These are phyloP conservation scores for Percina caprodes DNA, from an alignment of 2,113 vertebrate species.

Conservation along the genomic window DNA sequence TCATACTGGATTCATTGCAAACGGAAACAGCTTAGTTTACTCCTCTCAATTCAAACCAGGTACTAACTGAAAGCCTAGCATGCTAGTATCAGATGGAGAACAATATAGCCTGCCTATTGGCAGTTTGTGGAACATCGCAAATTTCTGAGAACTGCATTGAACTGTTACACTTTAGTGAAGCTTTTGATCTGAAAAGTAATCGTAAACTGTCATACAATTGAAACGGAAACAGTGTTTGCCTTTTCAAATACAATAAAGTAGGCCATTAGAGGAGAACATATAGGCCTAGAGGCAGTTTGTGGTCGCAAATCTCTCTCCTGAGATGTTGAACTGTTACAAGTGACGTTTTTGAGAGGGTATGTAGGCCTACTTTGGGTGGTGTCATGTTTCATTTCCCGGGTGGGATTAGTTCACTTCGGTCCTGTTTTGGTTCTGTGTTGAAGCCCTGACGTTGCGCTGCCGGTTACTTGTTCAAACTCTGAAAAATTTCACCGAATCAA, in stretches of 20 bases:
- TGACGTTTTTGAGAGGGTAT: conserved; percentile 18
- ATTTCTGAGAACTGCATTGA: no score
- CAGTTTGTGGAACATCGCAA: no score
- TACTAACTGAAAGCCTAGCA: no score
- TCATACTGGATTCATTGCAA: no score
- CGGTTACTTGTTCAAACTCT: conserved; percentile 1
- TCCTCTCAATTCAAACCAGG: no score
- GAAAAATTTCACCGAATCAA: conserved; percentile 18
- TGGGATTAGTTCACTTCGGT: conserved; percentile 40
- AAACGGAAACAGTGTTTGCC: background rate
- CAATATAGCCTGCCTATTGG: no score
- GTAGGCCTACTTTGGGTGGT: background rate
- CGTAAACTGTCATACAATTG: background rate
- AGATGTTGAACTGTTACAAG: background rate
- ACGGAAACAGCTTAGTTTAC: no score
- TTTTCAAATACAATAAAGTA: background rate
- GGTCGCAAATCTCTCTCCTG: background rate
- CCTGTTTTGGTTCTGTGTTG: conserved; percentile 44
- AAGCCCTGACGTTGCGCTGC: conserved; percentile 14
- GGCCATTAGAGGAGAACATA: background rate
- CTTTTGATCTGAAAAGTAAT: background rate
- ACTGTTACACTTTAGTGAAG: background rate
- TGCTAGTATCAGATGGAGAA: no score
- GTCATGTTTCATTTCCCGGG: conserved; percentile 69
- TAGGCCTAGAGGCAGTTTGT: background rate